These are phyloP conservation scores for Pentamera pediparva DNA, from an alignment of 53 echinoderm and acorn worm genomes.

Conservation along the genomic window DNA sequence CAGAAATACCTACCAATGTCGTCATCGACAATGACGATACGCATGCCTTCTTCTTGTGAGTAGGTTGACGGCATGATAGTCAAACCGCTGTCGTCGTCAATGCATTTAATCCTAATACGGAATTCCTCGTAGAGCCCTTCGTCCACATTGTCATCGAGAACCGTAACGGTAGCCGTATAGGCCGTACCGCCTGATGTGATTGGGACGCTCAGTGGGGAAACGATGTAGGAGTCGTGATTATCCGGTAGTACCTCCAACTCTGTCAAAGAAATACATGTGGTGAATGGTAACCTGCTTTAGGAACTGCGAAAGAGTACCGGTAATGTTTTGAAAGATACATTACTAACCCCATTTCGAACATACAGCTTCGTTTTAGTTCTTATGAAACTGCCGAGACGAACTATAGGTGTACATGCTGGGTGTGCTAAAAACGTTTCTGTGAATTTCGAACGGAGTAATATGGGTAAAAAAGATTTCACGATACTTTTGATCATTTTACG, in stretches of 20 bases:
- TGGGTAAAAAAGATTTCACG: too few species aligned
- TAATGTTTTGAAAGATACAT: too few species aligned
- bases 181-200: neutral
- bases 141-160: constrained; percentile 10
- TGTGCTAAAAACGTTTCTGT: too few species aligned
- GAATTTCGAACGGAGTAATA: too few species aligned
- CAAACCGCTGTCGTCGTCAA: neutral
- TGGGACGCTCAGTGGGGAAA: neutral
- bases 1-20: constrained; percentile 1
- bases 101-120: neutral
- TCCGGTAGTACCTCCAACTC: constrained; percentile 4
- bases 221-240: constrained; percentile 1
- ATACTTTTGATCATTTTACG: too few species aligned
- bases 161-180: neutral
- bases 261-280: neutral
- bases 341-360: too few species aligned
- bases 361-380: too few species aligned
- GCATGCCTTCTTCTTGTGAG: neutral
- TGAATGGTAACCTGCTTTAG: too few species aligned
- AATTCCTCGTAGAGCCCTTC: neutral
- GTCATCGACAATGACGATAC: constrained; percentile 6
- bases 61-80: neutral
- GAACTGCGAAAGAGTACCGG: too few species aligned
- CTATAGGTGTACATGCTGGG: too few species aligned
- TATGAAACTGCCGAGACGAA: too few species aligned